phyloP scores from a whole-genome alignment of 2,888 invertebrate genomes.

The Vesta saturnalis region DNA sequence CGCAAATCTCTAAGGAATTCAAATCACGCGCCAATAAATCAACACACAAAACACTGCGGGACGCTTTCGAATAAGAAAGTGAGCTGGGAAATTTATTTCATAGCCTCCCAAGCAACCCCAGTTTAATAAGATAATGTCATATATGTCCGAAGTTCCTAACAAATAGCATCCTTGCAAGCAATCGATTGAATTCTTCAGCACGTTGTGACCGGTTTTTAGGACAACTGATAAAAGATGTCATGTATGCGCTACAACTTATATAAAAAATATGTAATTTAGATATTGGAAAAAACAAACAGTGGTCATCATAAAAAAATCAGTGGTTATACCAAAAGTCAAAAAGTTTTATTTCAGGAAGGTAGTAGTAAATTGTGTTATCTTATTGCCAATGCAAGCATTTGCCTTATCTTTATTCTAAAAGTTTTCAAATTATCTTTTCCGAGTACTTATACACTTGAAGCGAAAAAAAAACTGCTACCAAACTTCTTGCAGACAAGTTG shows the following conservation, averaged over 20 bases:
- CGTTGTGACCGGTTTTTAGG: conserved; percentile 46
- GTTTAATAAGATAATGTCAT: conserved; percentile 59
- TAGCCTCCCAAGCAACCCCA: conserved; percentile 57
- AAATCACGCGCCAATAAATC: conserved; percentile 58
- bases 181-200: conserved; percentile 52
- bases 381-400: conserved; percentile 39
- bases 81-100: conserved; percentile 59
- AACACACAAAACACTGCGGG: conserved; percentile 55
- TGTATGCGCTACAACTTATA: conserved; percentile 20
- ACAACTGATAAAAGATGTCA: conserved; percentile 37
- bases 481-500: conserved; percentile 14
- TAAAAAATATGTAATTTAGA: conserved; percentile 27
- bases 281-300: conserved; percentile 34
- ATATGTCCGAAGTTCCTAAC: conserved; percentile 53
- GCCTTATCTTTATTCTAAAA: conserved; percentile 38
- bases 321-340: conserved; percentile 18
- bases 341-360: conserved; percentile 35
- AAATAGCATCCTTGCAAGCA: conserved; percentile 53
- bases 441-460: conserved; percentile 34
- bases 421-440: conserved; percentile 39
- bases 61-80: conserved; percentile 55
- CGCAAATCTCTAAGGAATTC: conserved; percentile 51
- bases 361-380: conserved; percentile 38
- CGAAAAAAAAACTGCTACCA: conserved; percentile 28
- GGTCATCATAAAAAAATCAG: conserved; percentile 26